A percentile compares a stretch with the other conserved stretches of the same genome.
These are phyloP conservation scores for Prorops nasuta DNA, from an alignment of 1,140 invertebrate species.

Conservation along the genomic window DNA sequence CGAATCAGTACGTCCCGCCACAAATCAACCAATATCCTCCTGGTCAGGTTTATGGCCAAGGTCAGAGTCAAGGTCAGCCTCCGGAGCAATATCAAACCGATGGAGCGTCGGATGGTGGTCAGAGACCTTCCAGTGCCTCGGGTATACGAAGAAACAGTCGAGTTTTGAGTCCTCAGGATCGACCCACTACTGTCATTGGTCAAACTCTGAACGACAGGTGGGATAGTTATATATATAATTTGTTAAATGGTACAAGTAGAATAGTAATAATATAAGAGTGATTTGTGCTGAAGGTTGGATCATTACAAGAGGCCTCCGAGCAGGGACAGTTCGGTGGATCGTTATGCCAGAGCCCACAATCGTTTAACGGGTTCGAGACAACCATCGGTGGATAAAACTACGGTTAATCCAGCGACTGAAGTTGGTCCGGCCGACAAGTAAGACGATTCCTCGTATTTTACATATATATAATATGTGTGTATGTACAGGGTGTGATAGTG, in stretches of 20 bases:
- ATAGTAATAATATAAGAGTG: too few relatives aligned
- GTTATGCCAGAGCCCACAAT: slow-evolving; percentile 66
- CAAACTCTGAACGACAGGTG: slow-evolving; percentile 53
- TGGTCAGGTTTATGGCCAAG: slow-evolving; percentile 31
- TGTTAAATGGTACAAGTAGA: not conserved
- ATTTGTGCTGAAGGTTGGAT: too few relatives aligned
- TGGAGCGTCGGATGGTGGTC: slow-evolving; percentile 29
- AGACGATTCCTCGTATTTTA: too few relatives aligned
- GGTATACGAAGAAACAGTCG: slow-evolving; percentile 53
- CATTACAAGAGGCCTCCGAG: slow-evolving; percentile 90
- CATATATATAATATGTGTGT: not conserved
- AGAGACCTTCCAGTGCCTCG: slow-evolving; percentile 34
- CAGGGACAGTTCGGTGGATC: slow-evolving; percentile 82
- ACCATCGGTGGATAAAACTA: slow-evolving; percentile 69
- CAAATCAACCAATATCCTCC: slow-evolving; percentile 6
- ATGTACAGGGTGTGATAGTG: too few relatives aligned
- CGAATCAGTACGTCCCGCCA: slow-evolving; percentile 38
- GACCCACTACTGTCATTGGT: slow-evolving; percentile 45
- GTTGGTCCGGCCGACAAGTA: slow-evolving; percentile 55
- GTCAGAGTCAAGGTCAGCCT: slow-evolving; percentile 21
- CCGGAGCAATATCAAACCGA: slow-evolving; percentile 39
- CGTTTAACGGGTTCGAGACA: slow-evolving; percentile 65
- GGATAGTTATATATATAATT: too few relatives aligned
- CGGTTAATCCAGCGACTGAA: slow-evolving; percentile 44
- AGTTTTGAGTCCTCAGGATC: slow-evolving; percentile 46